Evolutionary conservation across 64 coral and sea anemone species (phyloP), one percentile per base, ranked within the genome.

Genomic region (Acropora tenuis): DNA sequence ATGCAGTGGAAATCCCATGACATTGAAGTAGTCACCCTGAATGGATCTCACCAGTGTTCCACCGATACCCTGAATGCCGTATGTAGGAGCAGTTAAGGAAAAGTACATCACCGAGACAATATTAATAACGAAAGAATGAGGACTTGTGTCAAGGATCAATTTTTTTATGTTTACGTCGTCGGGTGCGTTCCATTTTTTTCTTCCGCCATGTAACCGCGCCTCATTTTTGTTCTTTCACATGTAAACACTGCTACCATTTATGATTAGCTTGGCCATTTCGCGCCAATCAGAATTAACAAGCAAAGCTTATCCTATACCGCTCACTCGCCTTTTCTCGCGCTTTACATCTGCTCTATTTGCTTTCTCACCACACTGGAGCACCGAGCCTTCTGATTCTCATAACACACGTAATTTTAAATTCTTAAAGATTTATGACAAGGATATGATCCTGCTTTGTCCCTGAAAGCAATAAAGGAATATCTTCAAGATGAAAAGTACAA

Each of bases 401-500:
- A 63, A 63, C 8, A 63, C 60, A 63, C 2, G 60, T 63, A 3
- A 3, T 63, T 63, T 13, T 63, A 63, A 13, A 13, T 63, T 63
- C 7, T 63, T 63, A 63, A 15, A 8, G 0, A 7, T 63, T 63
- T 13, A 63, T 3, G 11, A 13, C 6, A 93, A 96, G 94, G 96
- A 98, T 98, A 98, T 89, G 94, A 84, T 76, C 97, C 97, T 75
- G 97, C 97, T 59, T 98, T 98, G 91, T 98, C 97, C 94, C 97
- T 98, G 48, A 74, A 58, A 82, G 47, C 43, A 69, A 71, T 90
- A 67, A 89, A 73, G 47, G 42, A 7, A 17, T 9, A 50, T 5
- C 46, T 49, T 1, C 2, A 0, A 41, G 52, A 7, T 6, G 40
- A 12, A 40, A 19, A 45, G 18, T 30, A 30, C 30, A 30, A 30